Base-by-base conservation (phyloP, 1,140 invertebrate species). In the Bradysia coprophila region DNA sequence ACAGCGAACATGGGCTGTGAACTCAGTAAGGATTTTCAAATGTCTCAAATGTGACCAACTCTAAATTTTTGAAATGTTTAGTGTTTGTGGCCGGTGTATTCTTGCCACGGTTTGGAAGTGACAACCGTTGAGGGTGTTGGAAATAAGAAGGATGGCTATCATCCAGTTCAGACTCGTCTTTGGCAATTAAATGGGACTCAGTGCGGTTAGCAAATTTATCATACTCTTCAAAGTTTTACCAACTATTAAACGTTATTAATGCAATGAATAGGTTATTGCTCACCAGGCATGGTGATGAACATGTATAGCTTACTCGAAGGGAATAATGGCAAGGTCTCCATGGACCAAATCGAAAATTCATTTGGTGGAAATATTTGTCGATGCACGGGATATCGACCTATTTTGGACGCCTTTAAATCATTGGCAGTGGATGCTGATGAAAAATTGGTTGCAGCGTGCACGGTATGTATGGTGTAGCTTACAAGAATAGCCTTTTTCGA, bases 351-450 rank as follows among this genome's bases (percentile, higher is more conserved):
- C 10, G 81, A 87, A 54, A 75, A 83, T 51, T 73, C 75, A 0
- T 78, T 86, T 52, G 80, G 78, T 2, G 74, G 86, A 40, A 89
- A 89, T 51, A 72, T 90, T 18, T 91, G 87, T 46, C 70, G 87
- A 38, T 91, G 87, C 55, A 91, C 87, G 1, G 87, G 87, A 1
- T 91, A 89, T 49, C 64, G 87, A 43, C 75, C 86, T 2, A 90
- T 91, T 51, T 62, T 87, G 28, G 81, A 87, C 46, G 72, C 81
- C 21, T 87, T 87, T 54, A 87, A 87, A 58, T 73, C 77, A 2
- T 76, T 81, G 43, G 74, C 76, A 1, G 55, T 49, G 1, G 77
- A 85, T 51, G 69, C 72, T 13, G 24, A 28, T 28, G 6, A 28
- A 28, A 28, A 28, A 8, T 13, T 28, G n/a, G n/a, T 13, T 8